phyloP scores from a whole-genome alignment of 1,140 invertebrate species.

The Bombus difficillimus region DNA sequence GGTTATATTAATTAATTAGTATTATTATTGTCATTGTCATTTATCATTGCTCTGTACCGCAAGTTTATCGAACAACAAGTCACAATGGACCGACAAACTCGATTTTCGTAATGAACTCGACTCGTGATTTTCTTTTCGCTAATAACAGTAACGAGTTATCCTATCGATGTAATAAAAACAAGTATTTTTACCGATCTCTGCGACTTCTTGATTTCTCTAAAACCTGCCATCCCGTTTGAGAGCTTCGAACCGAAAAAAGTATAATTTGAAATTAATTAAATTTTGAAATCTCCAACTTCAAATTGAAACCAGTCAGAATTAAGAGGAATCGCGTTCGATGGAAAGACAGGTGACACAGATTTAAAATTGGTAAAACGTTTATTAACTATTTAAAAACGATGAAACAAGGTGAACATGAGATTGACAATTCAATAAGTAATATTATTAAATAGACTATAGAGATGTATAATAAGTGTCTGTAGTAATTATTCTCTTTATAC shows the following conservation, averaged over 20 bases:
- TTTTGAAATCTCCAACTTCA: background rate
- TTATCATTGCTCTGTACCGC: slow-evolving; percentile 49
- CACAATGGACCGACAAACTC: slow-evolving; percentile 59
- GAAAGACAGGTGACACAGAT: background rate
- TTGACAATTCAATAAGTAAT: slow-evolving; percentile 82
- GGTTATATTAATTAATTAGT: slow-evolving; percentile 57
- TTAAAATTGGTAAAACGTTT: slow-evolving; percentile 82
- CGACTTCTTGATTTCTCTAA: background rate
- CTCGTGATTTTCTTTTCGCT: slow-evolving; percentile 72
- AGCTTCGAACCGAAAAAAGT: too few species aligned
- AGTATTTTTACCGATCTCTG: slow-evolving; percentile 70
- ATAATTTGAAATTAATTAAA: background rate
- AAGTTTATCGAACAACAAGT: slow-evolving; percentile 41
- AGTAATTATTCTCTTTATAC: slow-evolving; percentile 76
- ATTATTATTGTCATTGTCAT: slow-evolving; percentile 64
- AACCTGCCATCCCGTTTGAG: background rate
- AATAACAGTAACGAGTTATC: slow-evolving; percentile 70
- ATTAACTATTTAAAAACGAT: slow-evolving; percentile 83
- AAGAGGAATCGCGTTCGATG: background rate
- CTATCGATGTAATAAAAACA: slow-evolving; percentile 73
- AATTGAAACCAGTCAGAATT: background rate
- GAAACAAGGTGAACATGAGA: slow-evolving; percentile 82
- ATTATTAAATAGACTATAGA: slow-evolving; percentile 83
- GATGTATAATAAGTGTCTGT: slow-evolving; percentile 80
- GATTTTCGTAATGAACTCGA: slow-evolving; percentile 63